Base-by-base conservation (phyloP, 2,113 vertebrate genomes). In the Seriola aureovittata region DNA sequence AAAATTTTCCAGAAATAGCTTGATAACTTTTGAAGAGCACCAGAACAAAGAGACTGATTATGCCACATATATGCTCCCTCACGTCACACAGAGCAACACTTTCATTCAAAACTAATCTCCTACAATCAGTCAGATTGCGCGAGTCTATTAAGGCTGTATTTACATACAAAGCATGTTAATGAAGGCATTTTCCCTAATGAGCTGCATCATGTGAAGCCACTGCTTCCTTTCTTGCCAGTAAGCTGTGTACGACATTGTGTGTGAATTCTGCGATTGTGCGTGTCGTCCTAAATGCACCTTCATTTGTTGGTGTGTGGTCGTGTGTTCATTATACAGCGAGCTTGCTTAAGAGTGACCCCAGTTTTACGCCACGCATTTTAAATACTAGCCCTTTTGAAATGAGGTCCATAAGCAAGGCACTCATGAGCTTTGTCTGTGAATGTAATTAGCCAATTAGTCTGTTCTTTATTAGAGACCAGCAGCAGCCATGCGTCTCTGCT, bases 391-490 rank as follows among this genome's bases (percentile, higher is more conserved):
- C 72, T 83, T 78, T 85, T 79, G 62, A 89, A 89, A 91, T 76
- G 77, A 88, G 87, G 87, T 88, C 88, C 88, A 87, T 58, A 54
- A 71, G 76, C 36, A 59, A 81, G 62, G 69, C 80, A 82, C 89
- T 90, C 66, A 54, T 69, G 81, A 89, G 91, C 91, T 79, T 86
- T 89, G 89, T 78, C 86, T 86, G 64, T 69, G 84, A 91, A 91
- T 90, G 90, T 92, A 92, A 93, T 94, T 86, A 92, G 85, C 87
- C 91, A 92, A 94, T 94, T 93, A 93, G 91, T 85, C 75, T 69
- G 69, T 90, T 82, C 85, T 92, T 92, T 93, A 93, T 93, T 85
- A 88, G 88, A 90, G 88, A 91, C 82, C 84, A 89, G 91, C 71
- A 71, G 82, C 88, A 85, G 87, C 86, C 90, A 86, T 84, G 89